phyloP scores from a whole-genome alignment of 1,140 invertebrate species.

The Drosophila sp. region DNA sequence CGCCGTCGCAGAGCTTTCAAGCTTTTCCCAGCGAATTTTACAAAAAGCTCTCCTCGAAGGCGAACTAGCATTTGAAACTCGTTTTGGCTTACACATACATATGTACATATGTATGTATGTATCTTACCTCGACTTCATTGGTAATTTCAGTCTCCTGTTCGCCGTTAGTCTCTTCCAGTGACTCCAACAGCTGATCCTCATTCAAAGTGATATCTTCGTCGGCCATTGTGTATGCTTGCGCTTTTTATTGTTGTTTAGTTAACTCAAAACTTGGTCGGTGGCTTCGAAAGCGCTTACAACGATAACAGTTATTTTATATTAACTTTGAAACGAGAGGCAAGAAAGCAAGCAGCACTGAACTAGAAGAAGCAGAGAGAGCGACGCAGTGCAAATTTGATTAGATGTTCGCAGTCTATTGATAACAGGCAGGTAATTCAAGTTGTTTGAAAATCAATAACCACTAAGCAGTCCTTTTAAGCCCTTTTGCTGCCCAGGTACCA shows the following conservation, averaged over 20 bases:
- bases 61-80: conserved; percentile 46
- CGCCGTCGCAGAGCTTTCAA: conserved; percentile 41
- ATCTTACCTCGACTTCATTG: conserved; percentile 79
- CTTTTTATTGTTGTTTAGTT: conserved; percentile 57
- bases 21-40: conserved; percentile 65
- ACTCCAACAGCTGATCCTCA: conserved; percentile 83
- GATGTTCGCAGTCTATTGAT: conserved; percentile 24
- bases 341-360: neutral
- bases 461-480: neutral
- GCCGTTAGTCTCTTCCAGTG: conserved; percentile 82
- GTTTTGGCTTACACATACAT: conserved; percentile 38
- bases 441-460: conserved; percentile 2
- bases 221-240: conserved; percentile 68
- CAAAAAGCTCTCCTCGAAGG: conserved; percentile 51
- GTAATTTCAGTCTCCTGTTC: conserved; percentile 78
- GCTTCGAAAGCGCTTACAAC: conserved; percentile 48
- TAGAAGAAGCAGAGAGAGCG: conserved; percentile 10
- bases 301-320: conserved; percentile 28
- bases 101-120: too few species aligned
- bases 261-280: conserved; percentile 38
- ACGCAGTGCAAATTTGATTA: conserved; percentile 15
- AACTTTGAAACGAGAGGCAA: conserved; percentile 39
- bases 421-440: neutral
- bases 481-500: conserved; percentile 28
- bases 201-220: conserved; percentile 82